Base-by-base conservation (phyloP, 2,888 invertebrate species). In the Meghimatium bilineatum region DNA sequence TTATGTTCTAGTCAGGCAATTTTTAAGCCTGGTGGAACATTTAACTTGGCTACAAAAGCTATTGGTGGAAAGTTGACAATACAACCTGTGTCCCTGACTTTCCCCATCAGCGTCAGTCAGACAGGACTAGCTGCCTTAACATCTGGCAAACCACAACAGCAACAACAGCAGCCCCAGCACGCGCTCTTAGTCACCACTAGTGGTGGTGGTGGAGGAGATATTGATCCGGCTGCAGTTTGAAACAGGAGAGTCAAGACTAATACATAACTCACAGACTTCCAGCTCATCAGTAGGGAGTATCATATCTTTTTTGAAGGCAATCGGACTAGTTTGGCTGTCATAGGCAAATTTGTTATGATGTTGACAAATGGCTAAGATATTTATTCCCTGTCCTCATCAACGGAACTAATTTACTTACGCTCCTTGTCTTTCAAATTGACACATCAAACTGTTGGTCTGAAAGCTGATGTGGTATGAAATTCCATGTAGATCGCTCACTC, bases 31-130 rank as follows among this genome's bases (percentile, higher is more conserved):
- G 87, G 89, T 66, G 90, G 89, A 82, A 88, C 89, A 72, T 80
- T 80, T 34, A 87, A 86, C 77, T 85, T 85, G 81, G 85, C 89
- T 77, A 87, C 88, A 74, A 85, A 89, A 63, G 86, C 86, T 29
- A 81, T 87, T n/a, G 85, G 87, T 3, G 90, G 89, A 67, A 90
- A 91, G 82, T 82, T 91, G 67, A 88, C 89, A 38, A 87, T 91
- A 86, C 90, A 90, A 86, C 90, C 91, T 2, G 88, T 90, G 82
- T 90, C 90, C 2, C 83, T 91, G 77, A 90, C 89, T 29, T 89
- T 90, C 80, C 90, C 90, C 1, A 86, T 90, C 71, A 69, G 67
- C n/a, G 86, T 89, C 60, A 87, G 85, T 63, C 88, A 87, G 60
- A 79, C 87, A 60, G 88, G 86, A 36, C 80, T 89, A 26, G 88